phyloP scores from a whole-genome alignment of 2,113 vertebrate species.

The Regulus satrapa region DNA sequence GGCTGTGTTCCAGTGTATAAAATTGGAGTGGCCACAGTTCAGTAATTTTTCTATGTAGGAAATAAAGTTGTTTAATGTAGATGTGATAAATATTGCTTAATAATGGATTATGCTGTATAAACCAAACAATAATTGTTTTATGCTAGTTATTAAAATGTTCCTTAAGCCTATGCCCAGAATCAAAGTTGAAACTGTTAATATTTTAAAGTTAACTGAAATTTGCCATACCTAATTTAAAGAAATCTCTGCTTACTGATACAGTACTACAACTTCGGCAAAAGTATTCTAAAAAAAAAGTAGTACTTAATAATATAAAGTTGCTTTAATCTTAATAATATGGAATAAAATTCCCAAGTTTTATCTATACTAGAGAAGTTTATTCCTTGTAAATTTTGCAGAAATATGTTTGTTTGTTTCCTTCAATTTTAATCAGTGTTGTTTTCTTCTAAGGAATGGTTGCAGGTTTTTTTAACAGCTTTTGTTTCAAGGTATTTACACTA shows the following conservation, averaged over 20 bases:
- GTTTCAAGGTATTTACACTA: neutral
- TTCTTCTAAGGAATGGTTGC: neutral
- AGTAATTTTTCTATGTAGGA: conserved; percentile 6
- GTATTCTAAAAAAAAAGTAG: neutral
- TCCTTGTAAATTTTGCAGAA: neutral
- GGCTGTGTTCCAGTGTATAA: neutral
- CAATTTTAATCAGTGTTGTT: neutral
- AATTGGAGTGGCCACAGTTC: neutral
- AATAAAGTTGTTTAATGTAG: neutral
- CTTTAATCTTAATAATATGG: neutral
- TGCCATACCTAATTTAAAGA: neutral
- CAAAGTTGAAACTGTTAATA: neutral
- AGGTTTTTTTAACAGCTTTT: neutral
- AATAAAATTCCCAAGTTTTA: neutral
- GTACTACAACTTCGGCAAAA: neutral
- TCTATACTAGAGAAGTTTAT: neutral
- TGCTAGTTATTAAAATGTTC: neutral
- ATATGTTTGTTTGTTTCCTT: neutral
- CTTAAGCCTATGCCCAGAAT: neutral
- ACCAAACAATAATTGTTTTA: neutral
- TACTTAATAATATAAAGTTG: neutral
- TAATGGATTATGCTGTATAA: conserved; percentile 13
- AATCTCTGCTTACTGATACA: neutral
- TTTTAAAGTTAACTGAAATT: neutral
- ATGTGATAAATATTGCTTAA: conserved; percentile 16